Percentiles rank a stretch among this genome's conserved stretches.
Evolutionary conservation across 1,140 invertebrate species (phyloP).

Genomic region (Anagrus nilaparvatae): DNA sequence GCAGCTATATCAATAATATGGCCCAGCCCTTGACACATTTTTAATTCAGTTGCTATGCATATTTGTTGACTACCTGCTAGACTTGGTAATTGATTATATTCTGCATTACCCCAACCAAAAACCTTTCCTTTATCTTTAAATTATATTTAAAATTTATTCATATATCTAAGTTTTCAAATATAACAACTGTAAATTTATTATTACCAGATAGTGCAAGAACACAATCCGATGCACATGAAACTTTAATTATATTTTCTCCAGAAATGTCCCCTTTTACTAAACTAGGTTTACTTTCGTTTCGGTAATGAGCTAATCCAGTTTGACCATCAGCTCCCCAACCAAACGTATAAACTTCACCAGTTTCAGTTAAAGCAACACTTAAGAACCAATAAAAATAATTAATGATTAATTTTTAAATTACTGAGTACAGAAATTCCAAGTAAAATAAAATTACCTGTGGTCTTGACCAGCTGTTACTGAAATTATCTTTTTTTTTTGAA

Average conservation of each 20-base stretch:
- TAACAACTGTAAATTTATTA: neutral
- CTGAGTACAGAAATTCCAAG: neutral
- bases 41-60: slow-evolving; percentile 57
- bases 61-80: slow-evolving; percentile 45
- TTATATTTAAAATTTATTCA: slow-evolving; percentile 7
- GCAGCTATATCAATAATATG: slow-evolving; percentile 72
- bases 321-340: slow-evolving; percentile 94
- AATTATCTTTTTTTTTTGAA: slow-evolving; percentile 54
- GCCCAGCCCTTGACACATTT: slow-evolving; percentile 53
- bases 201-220: slow-evolving; percentile 79
- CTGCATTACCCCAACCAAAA: slow-evolving; percentile 96
- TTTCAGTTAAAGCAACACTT: slow-evolving; percentile 72
- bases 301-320: slow-evolving; percentile 71
- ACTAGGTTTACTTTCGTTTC: slow-evolving; percentile 48
- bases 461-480: slow-evolving; percentile 74
- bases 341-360: slow-evolving; percentile 76
- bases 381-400: slow-evolving; percentile 15
- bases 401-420: neutral
- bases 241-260: slow-evolving; percentile 69
- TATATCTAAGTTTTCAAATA: slow-evolving; percentile 1
- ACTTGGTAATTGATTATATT: slow-evolving; percentile 75
- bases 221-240: slow-evolving; percentile 75
- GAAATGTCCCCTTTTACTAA: slow-evolving; percentile 71
- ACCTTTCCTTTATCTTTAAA: slow-evolving; percentile 77
- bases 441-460: slow-evolving; percentile 50